Evolutionary conservation across 2,888 invertebrate species (phyloP).

Genomic region (Cyaniris semiargus): DNA sequence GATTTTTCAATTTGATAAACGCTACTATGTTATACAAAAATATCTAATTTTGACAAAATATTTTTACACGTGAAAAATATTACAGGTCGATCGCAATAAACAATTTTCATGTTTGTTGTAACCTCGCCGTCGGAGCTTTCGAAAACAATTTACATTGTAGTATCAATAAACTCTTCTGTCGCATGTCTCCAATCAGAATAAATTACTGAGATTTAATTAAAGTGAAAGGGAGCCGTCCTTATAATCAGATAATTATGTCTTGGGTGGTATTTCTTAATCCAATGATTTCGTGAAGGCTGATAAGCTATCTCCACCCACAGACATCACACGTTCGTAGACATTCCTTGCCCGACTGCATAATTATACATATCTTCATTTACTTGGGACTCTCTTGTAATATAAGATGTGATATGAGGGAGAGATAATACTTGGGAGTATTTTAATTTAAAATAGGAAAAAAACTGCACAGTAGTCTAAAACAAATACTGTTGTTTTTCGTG

Average conservation of each 20-base stretch:
- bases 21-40: no score
- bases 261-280: conserved; percentile 30
- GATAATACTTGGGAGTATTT: not conserved
- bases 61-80: not conserved
- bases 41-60: no score
- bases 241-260: conserved; percentile 28
- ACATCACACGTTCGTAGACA: conserved; percentile 1
- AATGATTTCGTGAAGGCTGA: conserved; percentile 13
- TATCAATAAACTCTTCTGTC: conserved; percentile 1
- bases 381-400: not conserved
- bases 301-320: conserved; percentile 22
- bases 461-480: no score
- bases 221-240: conserved; percentile 17
- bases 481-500: no score
- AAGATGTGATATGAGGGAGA: not conserved
- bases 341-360: conserved; percentile 20
- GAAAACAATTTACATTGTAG: conserved; percentile 12
- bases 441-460: no score
- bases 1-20: no score
- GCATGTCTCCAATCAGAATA: conserved; percentile 1
- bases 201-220: conserved; percentile 20
- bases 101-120: not conserved
- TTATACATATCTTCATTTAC: conserved; percentile 28
- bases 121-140: not conserved
- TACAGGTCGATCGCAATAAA: not conserved